Percentiles rank a stretch among this genome's conserved stretches.
Conservation (phyloP, 2,113 vertebrate species). For the Perccottus glenii region DNA sequence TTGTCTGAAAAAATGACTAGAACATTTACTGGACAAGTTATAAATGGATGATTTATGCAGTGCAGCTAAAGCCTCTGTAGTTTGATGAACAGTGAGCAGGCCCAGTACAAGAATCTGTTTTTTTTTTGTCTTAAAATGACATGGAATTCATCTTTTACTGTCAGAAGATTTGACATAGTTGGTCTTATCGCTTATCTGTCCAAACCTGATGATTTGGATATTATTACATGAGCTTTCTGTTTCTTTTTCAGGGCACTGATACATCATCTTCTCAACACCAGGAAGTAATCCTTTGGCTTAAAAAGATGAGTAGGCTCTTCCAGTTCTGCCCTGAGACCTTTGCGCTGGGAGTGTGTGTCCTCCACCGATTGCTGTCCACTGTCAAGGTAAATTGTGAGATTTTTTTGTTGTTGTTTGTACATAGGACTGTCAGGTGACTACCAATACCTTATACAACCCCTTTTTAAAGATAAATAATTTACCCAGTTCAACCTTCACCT, state of each 20-base stretch:
- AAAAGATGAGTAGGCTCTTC: constrained; percentile 71
- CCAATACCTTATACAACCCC: too few relatives aligned
- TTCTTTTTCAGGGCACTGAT: constrained; percentile 71
- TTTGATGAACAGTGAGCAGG: neutral
- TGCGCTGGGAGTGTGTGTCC: constrained; percentile 75
- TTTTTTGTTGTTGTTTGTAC: too few relatives aligned
- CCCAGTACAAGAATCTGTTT: neutral
- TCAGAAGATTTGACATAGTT: neutral
- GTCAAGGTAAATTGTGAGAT: constrained; percentile 67
- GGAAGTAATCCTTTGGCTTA: constrained; percentile 76
- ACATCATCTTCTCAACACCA: constrained; percentile 70
- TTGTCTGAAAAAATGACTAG: neutral
- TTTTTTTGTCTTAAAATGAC: too few relatives aligned
- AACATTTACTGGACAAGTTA: neutral
- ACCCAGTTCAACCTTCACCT: neutral
- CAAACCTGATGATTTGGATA: neutral
- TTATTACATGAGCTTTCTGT: neutral
- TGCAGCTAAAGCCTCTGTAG: neutral
- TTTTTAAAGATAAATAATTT: neutral
- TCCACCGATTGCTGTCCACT: constrained; percentile 76
- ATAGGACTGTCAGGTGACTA: too few relatives aligned
- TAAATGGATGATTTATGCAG: neutral
- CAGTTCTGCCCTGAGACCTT: constrained; percentile 76
- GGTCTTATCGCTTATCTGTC: neutral
- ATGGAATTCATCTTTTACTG: neutral